Conservation (phyloP, 2,797 vertebrate genomes). For the Channallabes apus region DNA sequence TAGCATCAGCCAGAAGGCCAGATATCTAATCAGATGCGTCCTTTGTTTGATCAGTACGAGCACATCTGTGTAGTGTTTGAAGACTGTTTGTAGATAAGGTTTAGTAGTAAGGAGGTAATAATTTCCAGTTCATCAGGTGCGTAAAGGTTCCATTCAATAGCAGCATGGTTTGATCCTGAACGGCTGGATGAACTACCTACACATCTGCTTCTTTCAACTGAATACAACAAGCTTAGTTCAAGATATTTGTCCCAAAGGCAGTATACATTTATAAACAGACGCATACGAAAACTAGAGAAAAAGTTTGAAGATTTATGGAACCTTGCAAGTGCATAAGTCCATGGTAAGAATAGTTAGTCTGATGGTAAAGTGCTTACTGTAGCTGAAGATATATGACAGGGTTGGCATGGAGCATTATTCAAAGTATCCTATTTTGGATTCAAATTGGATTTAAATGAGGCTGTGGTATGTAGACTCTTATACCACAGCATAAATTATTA, state of each 20-base stretch:
- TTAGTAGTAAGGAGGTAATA: slow-evolving; percentile 47
- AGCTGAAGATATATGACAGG: neutral
- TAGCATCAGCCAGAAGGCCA: slow-evolving; percentile 45
- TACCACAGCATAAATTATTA: neutral
- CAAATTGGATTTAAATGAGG: neutral
- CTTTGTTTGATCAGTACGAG: slow-evolving; percentile 63
- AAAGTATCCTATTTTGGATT: neutral
- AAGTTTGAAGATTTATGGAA: neutral
- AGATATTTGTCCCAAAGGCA: neutral
- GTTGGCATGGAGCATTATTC: neutral
- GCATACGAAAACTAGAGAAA: neutral
- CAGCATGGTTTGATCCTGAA: slow-evolving; percentile 33
- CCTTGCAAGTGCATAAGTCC: neutral
- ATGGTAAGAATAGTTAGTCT: neutral
- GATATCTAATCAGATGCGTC: slow-evolving; percentile 60
- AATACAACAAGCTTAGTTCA: neutral
- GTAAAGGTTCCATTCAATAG: slow-evolving; percentile 36
- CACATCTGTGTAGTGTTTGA: slow-evolving; percentile 65
- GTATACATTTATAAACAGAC: neutral
- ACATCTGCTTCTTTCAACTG: slow-evolving; percentile 31
- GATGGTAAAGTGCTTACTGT: slow-evolving; percentile 10
- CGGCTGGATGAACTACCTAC: neutral
- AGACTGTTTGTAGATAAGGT: slow-evolving; percentile 62
- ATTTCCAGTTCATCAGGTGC: slow-evolving; percentile 49
- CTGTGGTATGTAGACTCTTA: neutral